Conservation (phyloP, 2,797 vertebrate genomes). For the Eulemur mongoz region DNA sequence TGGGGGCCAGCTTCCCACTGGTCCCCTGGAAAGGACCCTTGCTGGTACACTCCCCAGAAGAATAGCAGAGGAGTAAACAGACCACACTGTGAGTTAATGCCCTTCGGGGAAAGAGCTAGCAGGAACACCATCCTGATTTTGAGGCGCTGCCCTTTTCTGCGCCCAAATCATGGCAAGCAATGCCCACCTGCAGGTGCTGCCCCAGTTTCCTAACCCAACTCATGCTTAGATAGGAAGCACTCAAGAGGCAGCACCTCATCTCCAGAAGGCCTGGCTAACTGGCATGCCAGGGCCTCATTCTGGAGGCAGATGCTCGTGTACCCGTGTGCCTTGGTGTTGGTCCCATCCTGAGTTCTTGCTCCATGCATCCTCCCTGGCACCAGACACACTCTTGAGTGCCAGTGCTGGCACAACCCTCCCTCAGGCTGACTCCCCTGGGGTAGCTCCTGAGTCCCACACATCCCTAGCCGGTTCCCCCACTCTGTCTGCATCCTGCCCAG, state of each 20-base stretch:
- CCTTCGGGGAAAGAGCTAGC: neutral
- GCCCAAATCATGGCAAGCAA: neutral
- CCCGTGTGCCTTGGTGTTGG: neutral
- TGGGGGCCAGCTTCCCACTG: neutral
- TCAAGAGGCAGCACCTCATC: neutral
- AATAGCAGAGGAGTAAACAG: neutral
- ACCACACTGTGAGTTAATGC: neutral
- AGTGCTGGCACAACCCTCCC: neutral
- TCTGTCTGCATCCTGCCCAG: neutral
- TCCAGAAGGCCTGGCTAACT: accelerated
- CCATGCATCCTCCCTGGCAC: neutral
- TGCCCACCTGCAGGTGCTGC: neutral
- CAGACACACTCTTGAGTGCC: neutral
- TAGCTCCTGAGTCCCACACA: neutral
- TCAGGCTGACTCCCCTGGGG: too few relatives aligned
- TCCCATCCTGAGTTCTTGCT: neutral
- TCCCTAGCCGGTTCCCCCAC: neutral
- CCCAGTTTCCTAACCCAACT: neutral
- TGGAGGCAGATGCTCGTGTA: neutral
- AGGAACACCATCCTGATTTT: neutral
- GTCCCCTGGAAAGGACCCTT: neutral
- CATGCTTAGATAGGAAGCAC: neutral
- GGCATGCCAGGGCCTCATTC: accelerated
- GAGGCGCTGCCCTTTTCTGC: neutral
- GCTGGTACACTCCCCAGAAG: accelerated